Percentiles rank a stretch among this genome's conserved stretches.
Evolutionary conservation across 2,888 invertebrate genomes (phyloP).

Genomic region (Frankliniella fusca): DNA sequence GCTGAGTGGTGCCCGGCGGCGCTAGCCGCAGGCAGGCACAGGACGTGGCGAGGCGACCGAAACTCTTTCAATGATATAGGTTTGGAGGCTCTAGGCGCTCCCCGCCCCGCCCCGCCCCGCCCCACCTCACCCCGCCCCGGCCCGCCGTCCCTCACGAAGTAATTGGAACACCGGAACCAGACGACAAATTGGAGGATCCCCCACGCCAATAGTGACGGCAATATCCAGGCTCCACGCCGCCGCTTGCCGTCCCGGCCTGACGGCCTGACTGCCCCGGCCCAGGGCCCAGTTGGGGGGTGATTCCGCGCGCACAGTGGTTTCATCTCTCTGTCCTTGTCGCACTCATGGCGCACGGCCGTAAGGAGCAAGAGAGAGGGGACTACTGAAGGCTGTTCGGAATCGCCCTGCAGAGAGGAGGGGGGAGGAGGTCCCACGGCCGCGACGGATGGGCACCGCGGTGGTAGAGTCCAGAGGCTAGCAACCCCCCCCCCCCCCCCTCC

Average conservation of each 20-base stretch:
- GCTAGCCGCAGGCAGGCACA: too few species aligned
- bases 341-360: too few species aligned
- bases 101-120: background rate
- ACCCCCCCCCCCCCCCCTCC: too few species aligned
- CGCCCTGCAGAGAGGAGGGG: background rate
- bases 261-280: background rate
- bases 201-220: background rate
- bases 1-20: too few species aligned
- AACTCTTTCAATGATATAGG: constrained; percentile 10
- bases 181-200: constrained; percentile 3
- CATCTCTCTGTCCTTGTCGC: too few species aligned
- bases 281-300: background rate
- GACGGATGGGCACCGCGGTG: too few species aligned
- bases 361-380: background rate
- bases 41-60: background rate
- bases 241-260: background rate
- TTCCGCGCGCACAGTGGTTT: too few species aligned
- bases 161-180: background rate
- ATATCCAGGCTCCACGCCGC: background rate
- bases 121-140: background rate
- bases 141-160: background rate
- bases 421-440: too few species aligned
- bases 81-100: background rate
- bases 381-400: background rate
- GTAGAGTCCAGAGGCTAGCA: too few species aligned